Evolutionary conservation across 2,797 vertebrate genomes (phyloP), one percentile per base, ranked within the genome.

Genomic region (Neoniphon sammara): DNA sequence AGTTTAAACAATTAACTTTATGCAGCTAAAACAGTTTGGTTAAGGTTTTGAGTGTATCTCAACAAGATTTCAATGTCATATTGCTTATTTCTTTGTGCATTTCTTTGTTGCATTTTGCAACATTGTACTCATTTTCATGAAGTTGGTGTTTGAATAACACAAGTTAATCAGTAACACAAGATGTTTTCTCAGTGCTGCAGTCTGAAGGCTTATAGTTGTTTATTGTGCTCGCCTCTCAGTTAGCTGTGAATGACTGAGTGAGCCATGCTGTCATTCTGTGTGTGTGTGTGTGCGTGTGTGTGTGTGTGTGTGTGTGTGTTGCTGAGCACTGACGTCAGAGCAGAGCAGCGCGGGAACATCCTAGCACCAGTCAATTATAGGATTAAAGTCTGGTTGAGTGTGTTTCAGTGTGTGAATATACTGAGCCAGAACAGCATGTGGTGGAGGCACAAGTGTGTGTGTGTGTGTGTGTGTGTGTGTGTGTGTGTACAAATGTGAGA

Each of bases 311-410:
- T 55, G 65, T 31, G 70, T 39, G 57, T 36, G 62, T 56, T 62
- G 21, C 31, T 81, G 69, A 73, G 70, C 69, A 5, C 62, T 89
- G 77, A 92, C 79, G 82, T 92, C 86, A 89, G 56, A 46, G 31
- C 46, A 64, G 39, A 71, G 73, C 78, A 76, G 66, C 30, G 44
- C n/a, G 21, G 73, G 91, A 92, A 93, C 91, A 94, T 92, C 92
- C 86, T 91, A 84, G 83, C 87, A 85, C 86, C 30, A 88, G 77
- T 91, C 85, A 55, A 25, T 92, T 83, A 92, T 57, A 70, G 88
- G 92, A 92, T 93, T 92, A 91, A 17, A 75, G 31, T 75, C 64
- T 85, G 70, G 18, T 7, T 70, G 60, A 57, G 54, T 80, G 53
- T 46, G 14, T 70, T 67, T 53, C 21, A 25, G 62, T 73, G 56